A percentile compares a stretch with the other conserved stretches of the same genome.
Evolutionary conservation across 2,113 vertebrate species (phyloP).

Genomic region (Spheniscus mendiculus): DNA sequence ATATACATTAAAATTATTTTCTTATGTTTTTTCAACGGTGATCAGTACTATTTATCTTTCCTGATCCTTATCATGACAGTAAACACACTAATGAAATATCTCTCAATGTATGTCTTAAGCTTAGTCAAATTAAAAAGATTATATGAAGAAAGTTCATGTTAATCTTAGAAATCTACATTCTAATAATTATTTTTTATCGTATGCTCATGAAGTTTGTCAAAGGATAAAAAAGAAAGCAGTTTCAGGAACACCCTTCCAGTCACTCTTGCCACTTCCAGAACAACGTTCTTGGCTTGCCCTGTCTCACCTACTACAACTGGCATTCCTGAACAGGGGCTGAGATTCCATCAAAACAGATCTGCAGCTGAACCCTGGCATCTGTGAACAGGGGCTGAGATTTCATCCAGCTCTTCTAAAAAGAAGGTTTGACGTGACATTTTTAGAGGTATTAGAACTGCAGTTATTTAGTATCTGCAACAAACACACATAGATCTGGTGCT

Average conservation of each 20-base stretch:
- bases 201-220: not conserved
- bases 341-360: not conserved
- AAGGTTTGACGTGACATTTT: slow-evolving; percentile 9
- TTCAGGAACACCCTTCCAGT: not conserved
- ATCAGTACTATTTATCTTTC: not conserved
- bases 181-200: not conserved
- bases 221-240: not conserved
- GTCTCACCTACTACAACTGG: not conserved
- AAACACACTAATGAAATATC: not conserved
- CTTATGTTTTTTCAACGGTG: not conserved
- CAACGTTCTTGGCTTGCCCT: not conserved
- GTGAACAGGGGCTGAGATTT: not conserved
- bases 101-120: not conserved
- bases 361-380: not conserved
- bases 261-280: not conserved
- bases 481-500: not conserved
- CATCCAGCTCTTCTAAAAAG: not conserved
- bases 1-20: not conserved
- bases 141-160: not conserved
- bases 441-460: not conserved
- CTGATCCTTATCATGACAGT: not conserved
- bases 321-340: not conserved
- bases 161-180: not conserved
- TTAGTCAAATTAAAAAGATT: not conserved
- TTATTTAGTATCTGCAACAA: slow-evolving; percentile 34